Evolutionary conservation across 2,888 invertebrate species (phyloP), one percentile per base, ranked within the genome.

Genomic region (Caenorhabditis becei): DNA sequence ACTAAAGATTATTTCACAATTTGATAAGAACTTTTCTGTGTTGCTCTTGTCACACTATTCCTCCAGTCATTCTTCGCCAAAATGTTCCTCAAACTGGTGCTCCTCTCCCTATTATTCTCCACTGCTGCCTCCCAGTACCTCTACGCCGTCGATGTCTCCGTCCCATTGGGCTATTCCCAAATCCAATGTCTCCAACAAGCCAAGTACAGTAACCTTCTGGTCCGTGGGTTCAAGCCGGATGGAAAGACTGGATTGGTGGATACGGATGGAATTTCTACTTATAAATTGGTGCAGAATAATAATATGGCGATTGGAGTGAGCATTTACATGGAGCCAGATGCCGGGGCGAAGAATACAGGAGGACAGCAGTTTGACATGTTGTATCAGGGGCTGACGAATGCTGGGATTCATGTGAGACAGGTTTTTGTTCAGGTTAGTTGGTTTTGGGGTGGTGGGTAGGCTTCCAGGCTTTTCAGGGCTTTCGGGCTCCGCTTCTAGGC

Each of bases 321-420:
- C 8, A n/a, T 44, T 7, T 62, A 44, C 61, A 62, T 62, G 61
- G 35, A 62, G 18, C 61, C 61, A 11, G 7, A 44, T 8, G 20
- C 14, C 1, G 3, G 1, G 11, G 26, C 26, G 4, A 23, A 26
- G 16, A 23, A 23, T 10, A 58, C 18, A 5, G 61, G 44, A 14
- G 47, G 24, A 4, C 20, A 62, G 23, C 61, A 62, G 61, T 44
- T 62, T 7, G 47, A 62, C 61, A 26, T 11, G 26, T 14, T 62
- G n/a, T 26, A 20, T 16, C 2, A 20, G 5, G 26, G 44, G 4
- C 24, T 62, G 5, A 28, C 8, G 14, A 28, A 44, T 1, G n/a
- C 20, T 16, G 61, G 61, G 11, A 62, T 62, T 37, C 14, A 14
- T 26, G 14, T 62, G 4, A 28, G 44, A 23, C 5, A 24, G 8